Conservation (phyloP, 2,113 vertebrate genomes). For the Corythornis vintsioides region DNA sequence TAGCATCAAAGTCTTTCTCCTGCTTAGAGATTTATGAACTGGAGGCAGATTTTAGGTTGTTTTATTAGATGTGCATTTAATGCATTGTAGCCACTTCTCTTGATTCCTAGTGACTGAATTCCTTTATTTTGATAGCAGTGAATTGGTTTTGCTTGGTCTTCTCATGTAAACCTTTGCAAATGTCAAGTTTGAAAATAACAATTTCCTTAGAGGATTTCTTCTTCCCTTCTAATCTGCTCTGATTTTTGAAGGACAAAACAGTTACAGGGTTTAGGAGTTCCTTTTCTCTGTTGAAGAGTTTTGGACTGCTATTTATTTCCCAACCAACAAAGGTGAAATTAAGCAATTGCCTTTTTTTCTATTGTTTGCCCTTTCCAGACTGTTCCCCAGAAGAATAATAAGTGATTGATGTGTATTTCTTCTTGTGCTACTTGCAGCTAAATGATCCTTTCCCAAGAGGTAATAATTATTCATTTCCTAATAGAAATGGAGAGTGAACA, state of each 20-base stretch:
- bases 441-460: neutral
- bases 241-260: slow-evolving; percentile 11
- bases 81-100: neutral
- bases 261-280: neutral
- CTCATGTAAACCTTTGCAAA: slow-evolving; percentile 25
- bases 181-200: slow-evolving; percentile 9
- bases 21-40: neutral
- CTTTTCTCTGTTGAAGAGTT: neutral
- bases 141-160: neutral
- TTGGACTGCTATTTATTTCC: neutral
- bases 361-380: neutral
- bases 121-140: neutral
- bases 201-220: neutral
- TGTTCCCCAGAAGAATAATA: neutral
- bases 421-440: slow-evolving; percentile 31
- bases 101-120: neutral
- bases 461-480: neutral
- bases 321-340: neutral
- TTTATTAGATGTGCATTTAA: neutral
- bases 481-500: neutral
- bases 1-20: neutral
- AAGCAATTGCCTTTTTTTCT: neutral
- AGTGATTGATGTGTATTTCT: slow-evolving; percentile 15
- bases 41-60: neutral
- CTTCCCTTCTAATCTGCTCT: neutral